Percentiles rank a stretch among this genome's conserved stretches.
Conservation (phyloP, 1,140 invertebrate species). For the Drosophila bocqueti region DNA sequence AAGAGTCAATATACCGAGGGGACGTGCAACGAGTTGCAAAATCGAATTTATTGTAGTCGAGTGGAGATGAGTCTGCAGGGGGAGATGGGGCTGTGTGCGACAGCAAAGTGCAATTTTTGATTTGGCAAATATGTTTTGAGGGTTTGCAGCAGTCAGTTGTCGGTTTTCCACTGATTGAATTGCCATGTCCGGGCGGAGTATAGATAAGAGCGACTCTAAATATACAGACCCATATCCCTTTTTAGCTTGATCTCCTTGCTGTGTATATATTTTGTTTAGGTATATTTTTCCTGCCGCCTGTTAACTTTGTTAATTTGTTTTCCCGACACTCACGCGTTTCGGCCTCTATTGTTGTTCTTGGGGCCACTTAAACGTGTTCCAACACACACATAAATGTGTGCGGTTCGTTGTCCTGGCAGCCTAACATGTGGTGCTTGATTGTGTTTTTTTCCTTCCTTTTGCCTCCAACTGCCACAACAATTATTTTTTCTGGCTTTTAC, state of each 20-base stretch:
- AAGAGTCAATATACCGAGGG: background rate
- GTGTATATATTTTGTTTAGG: background rate
- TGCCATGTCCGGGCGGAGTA: slow-evolving; percentile 43
- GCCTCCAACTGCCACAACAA: slow-evolving; percentile 50
- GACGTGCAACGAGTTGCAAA: slow-evolving; percentile 63
- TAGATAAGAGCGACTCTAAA: slow-evolving; percentile 22
- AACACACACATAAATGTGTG: slow-evolving; percentile 13
- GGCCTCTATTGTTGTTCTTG: slow-evolving; percentile 25
- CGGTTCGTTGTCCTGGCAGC: slow-evolving; percentile 47
- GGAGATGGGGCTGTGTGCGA: background rate
- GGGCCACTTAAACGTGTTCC: slow-evolving; percentile 49
- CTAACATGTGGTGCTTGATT: slow-evolving; percentile 43
- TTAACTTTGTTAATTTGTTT: slow-evolving; percentile 46
- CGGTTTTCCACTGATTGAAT: slow-evolving; percentile 45
- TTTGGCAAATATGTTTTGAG: slow-evolving; percentile 67
- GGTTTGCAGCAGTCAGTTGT: slow-evolving; percentile 22
- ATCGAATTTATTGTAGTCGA: slow-evolving; percentile 74
- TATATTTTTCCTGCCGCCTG: slow-evolving; percentile 5
- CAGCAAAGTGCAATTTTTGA: slow-evolving; percentile 69
- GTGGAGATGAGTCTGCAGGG: slow-evolving; percentile 7
- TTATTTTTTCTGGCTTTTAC: slow-evolving; percentile 44
- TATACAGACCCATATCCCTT: background rate
- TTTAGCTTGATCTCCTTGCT: background rate
- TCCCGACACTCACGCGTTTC: slow-evolving; percentile 24
- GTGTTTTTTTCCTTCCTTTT: slow-evolving; percentile 12